Conservation (phyloP, 2,113 vertebrate species). For the Ia io region DNA sequence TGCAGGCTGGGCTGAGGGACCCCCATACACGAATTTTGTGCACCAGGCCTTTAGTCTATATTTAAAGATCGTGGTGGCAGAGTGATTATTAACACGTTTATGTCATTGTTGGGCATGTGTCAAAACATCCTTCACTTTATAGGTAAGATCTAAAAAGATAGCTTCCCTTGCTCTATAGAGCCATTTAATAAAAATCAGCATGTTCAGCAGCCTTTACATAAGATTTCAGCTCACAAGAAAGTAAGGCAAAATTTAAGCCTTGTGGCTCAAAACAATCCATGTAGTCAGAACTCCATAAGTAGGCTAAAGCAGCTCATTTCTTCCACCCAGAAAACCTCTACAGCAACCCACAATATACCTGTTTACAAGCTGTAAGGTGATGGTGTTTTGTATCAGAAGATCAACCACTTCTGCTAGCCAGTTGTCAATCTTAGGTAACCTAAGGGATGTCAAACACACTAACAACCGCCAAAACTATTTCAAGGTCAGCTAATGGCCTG, state of each 20-base stretch:
- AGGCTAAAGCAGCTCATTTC: background rate
- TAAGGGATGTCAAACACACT: background rate
- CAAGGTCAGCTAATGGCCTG: slow-evolving; percentile 49
- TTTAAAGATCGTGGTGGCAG: background rate
- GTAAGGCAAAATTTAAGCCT: background rate
- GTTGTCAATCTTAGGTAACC: slow-evolving; percentile 43
- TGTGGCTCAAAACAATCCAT: background rate
- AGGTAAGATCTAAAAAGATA: background rate
- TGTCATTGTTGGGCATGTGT: background rate
- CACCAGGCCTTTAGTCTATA: background rate
- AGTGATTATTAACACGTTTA: background rate
- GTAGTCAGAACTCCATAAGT: background rate
- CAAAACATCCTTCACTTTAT: background rate
- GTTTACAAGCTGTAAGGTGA: background rate
- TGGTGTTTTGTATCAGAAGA: background rate
- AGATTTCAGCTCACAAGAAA: background rate
- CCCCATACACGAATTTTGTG: too few species aligned
- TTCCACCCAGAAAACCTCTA: background rate
- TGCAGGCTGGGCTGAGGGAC: too few species aligned
- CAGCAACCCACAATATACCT: background rate
- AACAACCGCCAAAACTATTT: slow-evolving; percentile 51
- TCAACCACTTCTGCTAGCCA: background rate
- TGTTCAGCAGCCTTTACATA: background rate
- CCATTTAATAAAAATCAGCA: background rate
- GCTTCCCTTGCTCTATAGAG: background rate